Evolutionary conservation across 2,113 vertebrate species (phyloP).

Genomic region (Embiotoca jacksoni): DNA sequence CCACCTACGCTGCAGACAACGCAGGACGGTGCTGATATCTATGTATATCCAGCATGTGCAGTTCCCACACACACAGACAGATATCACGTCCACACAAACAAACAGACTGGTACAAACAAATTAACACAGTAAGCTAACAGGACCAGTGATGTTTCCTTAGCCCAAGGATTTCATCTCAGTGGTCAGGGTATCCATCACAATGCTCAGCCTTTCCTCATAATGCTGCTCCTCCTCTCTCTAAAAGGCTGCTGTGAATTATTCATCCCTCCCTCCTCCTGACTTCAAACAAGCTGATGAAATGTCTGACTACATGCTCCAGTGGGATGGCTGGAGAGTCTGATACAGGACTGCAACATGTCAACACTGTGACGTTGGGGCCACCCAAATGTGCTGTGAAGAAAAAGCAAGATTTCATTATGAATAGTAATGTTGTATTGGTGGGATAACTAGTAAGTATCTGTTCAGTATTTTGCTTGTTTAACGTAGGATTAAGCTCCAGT

Average conservation of each 20-base stretch:
- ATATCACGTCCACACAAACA: not conserved
- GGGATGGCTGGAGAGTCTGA: not conserved
- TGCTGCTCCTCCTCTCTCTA: conserved; percentile 22
- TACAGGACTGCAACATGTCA: not conserved
- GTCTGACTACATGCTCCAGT: conserved; percentile 1
- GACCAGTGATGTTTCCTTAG: not conserved
- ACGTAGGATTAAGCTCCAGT: not conserved
- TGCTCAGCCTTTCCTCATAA: conserved; percentile 21
- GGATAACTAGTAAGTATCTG: not conserved
- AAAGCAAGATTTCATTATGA: conserved; percentile 1
- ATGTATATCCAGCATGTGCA: not conserved
- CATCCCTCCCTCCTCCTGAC: conserved; percentile 23
- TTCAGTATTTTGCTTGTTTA: not conserved
- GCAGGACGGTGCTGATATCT: not conserved
- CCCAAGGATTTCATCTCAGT: not conserved
- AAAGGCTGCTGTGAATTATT: conserved; percentile 64
- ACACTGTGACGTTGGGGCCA: not conserved
- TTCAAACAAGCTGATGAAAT: conserved; percentile 38
- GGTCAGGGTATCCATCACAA: not conserved
- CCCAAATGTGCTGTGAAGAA: not conserved
- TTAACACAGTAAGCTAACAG: not conserved
- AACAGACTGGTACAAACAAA: not conserved
- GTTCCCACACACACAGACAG: not conserved
- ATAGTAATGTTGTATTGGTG: not conserved
- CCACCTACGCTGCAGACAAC: not conserved